Percentiles rank a stretch among this genome's conserved stretches.
phyloP scores from a whole-genome alignment of 2,113 vertebrate species.

The Gulo gulo region DNA sequence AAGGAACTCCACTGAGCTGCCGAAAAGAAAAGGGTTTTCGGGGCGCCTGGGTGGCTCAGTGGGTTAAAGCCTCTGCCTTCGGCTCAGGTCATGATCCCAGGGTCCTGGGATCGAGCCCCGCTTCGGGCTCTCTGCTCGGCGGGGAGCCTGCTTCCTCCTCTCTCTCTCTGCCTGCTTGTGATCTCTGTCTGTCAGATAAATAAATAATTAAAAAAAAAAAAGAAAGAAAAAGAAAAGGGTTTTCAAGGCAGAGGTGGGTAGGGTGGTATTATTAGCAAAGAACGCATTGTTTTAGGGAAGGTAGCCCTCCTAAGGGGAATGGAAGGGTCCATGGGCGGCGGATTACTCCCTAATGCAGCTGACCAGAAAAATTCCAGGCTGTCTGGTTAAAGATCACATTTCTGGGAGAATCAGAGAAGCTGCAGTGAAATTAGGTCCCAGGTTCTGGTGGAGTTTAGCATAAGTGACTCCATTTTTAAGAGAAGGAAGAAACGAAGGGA shows the following conservation, averaged over 20 bases:
- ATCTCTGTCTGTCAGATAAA: too few relatives aligned
- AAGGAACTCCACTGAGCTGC: not conserved
- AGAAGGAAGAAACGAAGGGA: not conserved
- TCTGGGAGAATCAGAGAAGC: not conserved
- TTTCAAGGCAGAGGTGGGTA: not conserved
- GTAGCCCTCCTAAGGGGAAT: not conserved
- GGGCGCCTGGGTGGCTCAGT: too few relatives aligned
- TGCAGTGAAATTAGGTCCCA: not conserved
- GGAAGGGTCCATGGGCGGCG: not conserved
- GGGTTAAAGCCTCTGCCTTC: too few relatives aligned
- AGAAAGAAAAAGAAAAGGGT: not conserved
- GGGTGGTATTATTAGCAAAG: not conserved
- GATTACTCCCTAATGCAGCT: not conserved
- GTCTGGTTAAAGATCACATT: not conserved
- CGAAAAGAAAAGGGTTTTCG: not conserved
- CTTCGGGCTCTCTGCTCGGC: too few relatives aligned
- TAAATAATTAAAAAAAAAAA: too few relatives aligned
- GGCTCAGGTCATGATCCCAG: too few relatives aligned
- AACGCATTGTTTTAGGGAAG: not conserved
- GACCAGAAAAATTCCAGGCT: not conserved
- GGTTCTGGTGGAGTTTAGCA: not conserved
- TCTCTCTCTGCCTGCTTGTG: too few relatives aligned
- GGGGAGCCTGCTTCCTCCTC: too few relatives aligned
- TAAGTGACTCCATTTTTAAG: not conserved
- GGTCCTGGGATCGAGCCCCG: too few relatives aligned